These are phyloP conservation scores for Sandelia bainsii DNA, from an alignment of 2,797 vertebrate species.

Conservation along the genomic window DNA sequence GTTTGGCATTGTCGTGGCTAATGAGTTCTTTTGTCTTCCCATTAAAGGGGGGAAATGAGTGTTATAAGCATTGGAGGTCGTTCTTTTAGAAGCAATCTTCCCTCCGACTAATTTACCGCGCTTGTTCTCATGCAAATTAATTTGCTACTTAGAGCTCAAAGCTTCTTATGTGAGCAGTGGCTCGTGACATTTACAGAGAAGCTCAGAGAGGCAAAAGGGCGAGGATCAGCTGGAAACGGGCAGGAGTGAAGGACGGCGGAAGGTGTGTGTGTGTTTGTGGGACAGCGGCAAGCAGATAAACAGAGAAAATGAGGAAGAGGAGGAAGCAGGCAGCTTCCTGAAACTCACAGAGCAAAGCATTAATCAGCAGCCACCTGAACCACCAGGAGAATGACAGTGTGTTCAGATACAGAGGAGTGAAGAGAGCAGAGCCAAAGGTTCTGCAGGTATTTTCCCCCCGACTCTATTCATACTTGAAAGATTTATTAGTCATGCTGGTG, in stretches of 20 bases:
- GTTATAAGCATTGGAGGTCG: conserved; percentile 27
- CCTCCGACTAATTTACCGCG: conserved; percentile 37
- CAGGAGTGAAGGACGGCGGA: conserved; percentile 9
- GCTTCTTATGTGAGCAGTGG: conserved; percentile 41
- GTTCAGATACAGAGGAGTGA: background rate
- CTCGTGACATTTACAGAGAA: conserved; percentile 46
- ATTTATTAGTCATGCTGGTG: background rate
- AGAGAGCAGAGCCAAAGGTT: conserved; percentile 8
- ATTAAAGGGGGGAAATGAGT: conserved; percentile 42
- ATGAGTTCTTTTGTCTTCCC: conserved; percentile 66
- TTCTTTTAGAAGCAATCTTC: conserved; percentile 36
- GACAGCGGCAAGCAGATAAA: background rate
- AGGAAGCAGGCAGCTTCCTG: conserved; percentile 23
- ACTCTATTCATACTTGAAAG: background rate
- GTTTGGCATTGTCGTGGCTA: conserved; percentile 30
- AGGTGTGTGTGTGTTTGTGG: conserved; percentile 1
- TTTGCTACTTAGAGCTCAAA: conserved; percentile 42
- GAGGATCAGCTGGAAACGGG: conserved; percentile 17
- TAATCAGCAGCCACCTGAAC: conserved; percentile 19
- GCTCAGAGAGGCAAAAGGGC: conserved; percentile 5
- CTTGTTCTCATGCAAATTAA: conserved; percentile 63
- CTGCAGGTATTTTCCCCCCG: background rate
- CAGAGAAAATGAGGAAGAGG: conserved; percentile 9
- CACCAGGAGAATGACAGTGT: conserved; percentile 7
- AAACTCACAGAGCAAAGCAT: background rate